phyloP scores from a whole-genome alignment of 2,888 invertebrate genomes.

The Exephanes ischioxanthus region DNA sequence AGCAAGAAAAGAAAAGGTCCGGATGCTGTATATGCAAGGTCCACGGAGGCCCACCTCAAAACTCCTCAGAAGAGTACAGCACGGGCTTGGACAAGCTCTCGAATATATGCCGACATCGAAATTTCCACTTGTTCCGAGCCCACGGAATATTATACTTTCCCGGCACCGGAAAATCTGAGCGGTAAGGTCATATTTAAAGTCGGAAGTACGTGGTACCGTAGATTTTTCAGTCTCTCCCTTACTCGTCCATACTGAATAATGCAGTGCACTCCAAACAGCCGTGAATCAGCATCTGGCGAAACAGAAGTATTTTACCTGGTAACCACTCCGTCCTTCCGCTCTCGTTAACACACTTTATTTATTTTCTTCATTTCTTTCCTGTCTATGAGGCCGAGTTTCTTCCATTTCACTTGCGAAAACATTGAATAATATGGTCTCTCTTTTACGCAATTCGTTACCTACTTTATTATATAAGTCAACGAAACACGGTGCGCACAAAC shows the following conservation, averaged over 20 bases:
- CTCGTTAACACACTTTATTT: conserved; percentile 52
- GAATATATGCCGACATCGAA: not conserved
- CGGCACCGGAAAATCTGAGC: conserved; percentile 63
- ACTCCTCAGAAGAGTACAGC: not conserved
- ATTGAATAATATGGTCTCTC: not conserved
- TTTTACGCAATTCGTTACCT: not conserved
- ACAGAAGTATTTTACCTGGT: conserved; percentile 46
- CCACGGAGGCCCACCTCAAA: not conserved
- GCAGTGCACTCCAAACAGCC: conserved; percentile 73
- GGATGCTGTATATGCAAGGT: not conserved
- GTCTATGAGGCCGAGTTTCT: not conserved
- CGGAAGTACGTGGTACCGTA: conserved; percentile 54
- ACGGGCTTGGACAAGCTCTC: not conserved
- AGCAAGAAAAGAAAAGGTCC: not conserved
- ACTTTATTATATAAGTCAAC: not conserved
- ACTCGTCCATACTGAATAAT: conserved; percentile 72
- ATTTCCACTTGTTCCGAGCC: conserved; percentile 38
- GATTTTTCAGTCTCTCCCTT: not conserved
- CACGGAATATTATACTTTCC: conserved; percentile 55
- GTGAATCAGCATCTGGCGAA: conserved; percentile 76
- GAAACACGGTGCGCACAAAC: not conserved
- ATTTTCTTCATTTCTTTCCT: conserved; percentile 54
- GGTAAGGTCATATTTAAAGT: conserved; percentile 69
- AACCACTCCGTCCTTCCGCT: conserved; percentile 44
- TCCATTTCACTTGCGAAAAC: conserved; percentile 9